Evolutionary conservation across 2,797 vertebrate species (phyloP), one percentile per base, ranked within the genome.

Genomic region (Meriones psammophilus): DNA sequence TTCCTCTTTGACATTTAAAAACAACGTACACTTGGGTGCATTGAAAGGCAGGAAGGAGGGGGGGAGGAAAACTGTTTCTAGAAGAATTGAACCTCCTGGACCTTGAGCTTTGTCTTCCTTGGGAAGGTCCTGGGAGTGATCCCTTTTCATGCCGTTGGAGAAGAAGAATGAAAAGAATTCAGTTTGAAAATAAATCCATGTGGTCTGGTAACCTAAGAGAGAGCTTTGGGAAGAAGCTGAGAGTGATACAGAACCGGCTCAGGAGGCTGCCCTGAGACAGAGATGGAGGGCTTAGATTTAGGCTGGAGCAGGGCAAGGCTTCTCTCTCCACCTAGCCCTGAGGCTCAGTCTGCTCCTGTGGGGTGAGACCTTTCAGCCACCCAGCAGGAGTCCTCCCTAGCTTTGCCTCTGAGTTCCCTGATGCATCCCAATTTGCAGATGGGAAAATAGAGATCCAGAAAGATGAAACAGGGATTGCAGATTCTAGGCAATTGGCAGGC

Each of bases 101-200:
- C 88, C 93, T 93, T 79, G 80, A 93, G 93, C 94, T 97, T 96
- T 96, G 86, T 97, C 88, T 88, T 92, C 78, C 80, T 39, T 50
- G 94, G 81, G 62, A 64, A 93, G 97, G 42, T 62, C 64, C 28
- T 5, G 30, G 22, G 60, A 71, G 66, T 96, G 58, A 42, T 46
- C 88, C 84, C 95, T 98, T 96, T 96, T 98, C 91, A 96, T 94
- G 87, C 76, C 94, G 92, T 97, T 96, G 94, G 95, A 96, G 97
- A 97, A 95, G 94, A 95, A 96, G 95, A 96, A 98, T 92, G 83
- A 92, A 98, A 97, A 91, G 94, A 98, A 97, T 97, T 97, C 92
- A 94, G 96, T 97, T 97, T 98, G 97, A 91, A 98, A 98, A 98
- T 97, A 98, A 97, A 97, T 92, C 92, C 91, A 91, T 24, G 89